Base-by-base conservation (phyloP, 2,888 invertebrate genomes). In the Caenorhabditis uteleia region DNA sequence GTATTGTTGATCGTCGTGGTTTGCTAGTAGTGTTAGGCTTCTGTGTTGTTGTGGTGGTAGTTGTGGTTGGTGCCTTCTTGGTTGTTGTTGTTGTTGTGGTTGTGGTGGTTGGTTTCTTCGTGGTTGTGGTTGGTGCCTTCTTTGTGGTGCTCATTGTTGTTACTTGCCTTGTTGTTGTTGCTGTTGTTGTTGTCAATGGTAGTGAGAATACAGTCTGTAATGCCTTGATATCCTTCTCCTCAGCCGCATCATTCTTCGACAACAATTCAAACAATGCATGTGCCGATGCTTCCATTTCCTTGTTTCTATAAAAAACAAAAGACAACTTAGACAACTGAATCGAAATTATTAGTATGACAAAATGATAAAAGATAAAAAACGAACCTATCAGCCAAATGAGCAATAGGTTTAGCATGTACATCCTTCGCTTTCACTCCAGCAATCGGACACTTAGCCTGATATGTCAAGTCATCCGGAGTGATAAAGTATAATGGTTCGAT, bases 401-500 rank as follows among this genome's bases (percentile, higher is more conserved):
- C 36, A n/a, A 54, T 34, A 12, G 43, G 43, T 29, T 62, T 56
- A 5, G 29, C 43, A 12, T 18, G 14, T 5, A 29, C 25, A n/a
- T 6, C 6, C 23, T 40, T 25, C n/a, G 45, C 43, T 29, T 51
- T 46, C 2, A 31, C 53, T 27, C 51, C 53, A 26, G 25, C 48
- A 34, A 75, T 61, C 1, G 77, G 79, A 38, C 79, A 82, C 29
- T 64, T 70, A 2, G 82, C 82, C 34, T 82, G 81, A 54, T 78
- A 83, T 25, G 82, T 82, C 43, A 82, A 49, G 49, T 82, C 82
- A 34, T 82, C 82, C 3, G 82, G 74, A 16, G 83, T 83, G 51
- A 83, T 82, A 51, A 83, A 83, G 54, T 83, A 83, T n/a, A 83
- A 64, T 5, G 83, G 83, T 43, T 83, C 80, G 3, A 83, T 79